A percentile compares a stretch with the other conserved stretches of the same genome.
Evolutionary conservation across 2,113 vertebrate species (phyloP).

Genomic region (Garra rufa): DNA sequence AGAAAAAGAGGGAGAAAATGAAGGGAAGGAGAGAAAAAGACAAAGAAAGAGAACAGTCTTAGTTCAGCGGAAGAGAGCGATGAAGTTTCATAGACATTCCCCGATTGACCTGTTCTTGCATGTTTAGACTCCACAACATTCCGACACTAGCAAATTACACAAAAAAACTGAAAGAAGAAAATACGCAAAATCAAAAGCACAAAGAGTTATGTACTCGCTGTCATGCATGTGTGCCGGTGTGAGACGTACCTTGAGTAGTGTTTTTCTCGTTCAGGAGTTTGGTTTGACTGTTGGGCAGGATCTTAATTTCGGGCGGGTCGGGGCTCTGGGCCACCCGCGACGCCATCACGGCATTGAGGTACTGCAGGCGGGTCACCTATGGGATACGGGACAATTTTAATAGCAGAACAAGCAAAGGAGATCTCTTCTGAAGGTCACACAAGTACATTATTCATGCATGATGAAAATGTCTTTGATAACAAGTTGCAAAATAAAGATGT

Average conservation of each 20-base stretch:
- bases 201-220: neutral
- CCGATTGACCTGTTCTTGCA: neutral
- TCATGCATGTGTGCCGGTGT: neutral
- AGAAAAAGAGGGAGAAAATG: conserved; percentile 52
- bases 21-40: conserved; percentile 53
- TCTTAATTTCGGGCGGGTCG: conserved; percentile 79
- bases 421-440: neutral
- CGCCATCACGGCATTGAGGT: conserved; percentile 87
- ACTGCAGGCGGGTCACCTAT: conserved; percentile 88
- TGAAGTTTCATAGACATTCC: neutral
- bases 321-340: conserved; percentile 81
- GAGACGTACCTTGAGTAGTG: conserved; percentile 66
- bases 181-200: neutral
- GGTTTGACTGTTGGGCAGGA: conserved; percentile 86
- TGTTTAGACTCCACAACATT: neutral
- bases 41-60: conserved; percentile 66
- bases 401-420: neutral
- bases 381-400: neutral
- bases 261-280: conserved; percentile 84
- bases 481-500: too few relatives aligned
- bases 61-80: conserved; percentile 58
- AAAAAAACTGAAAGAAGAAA: neutral
- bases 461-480: too few relatives aligned
- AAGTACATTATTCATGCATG: too few relatives aligned
- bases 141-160: neutral